Percentiles rank a stretch among this genome's conserved stretches.
phyloP scores from a whole-genome alignment of 2,113 vertebrate genomes.

The Orcinus orca region DNA sequence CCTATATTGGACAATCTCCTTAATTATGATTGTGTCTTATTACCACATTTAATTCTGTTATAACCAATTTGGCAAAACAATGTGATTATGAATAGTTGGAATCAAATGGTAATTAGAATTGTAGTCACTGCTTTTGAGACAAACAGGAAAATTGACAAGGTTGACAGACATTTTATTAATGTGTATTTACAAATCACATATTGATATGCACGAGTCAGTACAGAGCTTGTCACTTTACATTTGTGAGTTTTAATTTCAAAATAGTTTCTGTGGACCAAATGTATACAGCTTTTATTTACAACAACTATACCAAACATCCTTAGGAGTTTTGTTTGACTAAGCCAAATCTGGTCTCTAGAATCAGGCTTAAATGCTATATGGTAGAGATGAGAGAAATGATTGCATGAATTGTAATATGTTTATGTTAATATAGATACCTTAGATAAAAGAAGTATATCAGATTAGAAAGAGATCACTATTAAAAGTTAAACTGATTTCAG shows the following conservation, averaged over 20 bases:
- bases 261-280: background rate
- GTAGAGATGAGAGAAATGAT: constrained; percentile 22
- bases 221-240: background rate
- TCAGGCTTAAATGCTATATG: background rate
- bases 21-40: background rate
- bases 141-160: background rate
- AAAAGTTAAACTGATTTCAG: background rate
- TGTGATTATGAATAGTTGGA: background rate
- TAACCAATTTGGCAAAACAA: background rate
- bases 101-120: constrained; percentile 9
- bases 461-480: background rate
- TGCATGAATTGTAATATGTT: background rate
- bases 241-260: constrained; percentile 9
- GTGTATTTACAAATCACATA: background rate
- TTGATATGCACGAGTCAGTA: background rate
- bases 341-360: background rate
- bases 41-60: background rate
- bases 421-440: background rate
- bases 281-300: background rate
- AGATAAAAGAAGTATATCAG: background rate
- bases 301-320: background rate
- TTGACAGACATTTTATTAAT: background rate
- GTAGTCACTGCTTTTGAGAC: background rate
- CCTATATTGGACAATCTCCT: background rate
- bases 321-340: background rate